Evolutionary conservation across 2,113 vertebrate species (phyloP), one percentile per base, ranked within the genome.

Genomic region (Acrocephalus arundinaceus): DNA sequence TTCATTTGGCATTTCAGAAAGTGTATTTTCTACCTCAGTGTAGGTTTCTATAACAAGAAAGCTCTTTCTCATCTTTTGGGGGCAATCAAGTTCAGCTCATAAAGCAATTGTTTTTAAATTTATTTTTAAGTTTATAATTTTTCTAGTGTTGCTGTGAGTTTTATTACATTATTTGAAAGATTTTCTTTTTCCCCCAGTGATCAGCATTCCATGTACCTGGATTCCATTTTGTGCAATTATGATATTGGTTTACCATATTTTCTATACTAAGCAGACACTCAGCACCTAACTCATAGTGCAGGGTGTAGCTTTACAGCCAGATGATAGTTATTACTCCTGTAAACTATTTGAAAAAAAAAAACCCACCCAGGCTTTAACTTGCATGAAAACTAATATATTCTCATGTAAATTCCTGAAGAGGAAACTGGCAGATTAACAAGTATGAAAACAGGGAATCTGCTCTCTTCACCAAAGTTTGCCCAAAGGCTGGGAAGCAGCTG

Each of bases 201-300:
- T 19, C 4, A 8, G 37, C 68, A 81, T 89, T 82, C 73, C 43
- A 6, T 71, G 25, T 89, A 43, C 92, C 68, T 91, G 76, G 39
- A 51, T 93, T 95, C 70, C 41, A 13, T 80, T 81, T 90, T 79
- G 43, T 92, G 71, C 59, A 52, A 16, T 93, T 95, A 89, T 67
- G n/a, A 35, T 92, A 74, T 25, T 76, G 41, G 43, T 62, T 89
- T 78, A 41, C 65, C 91, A 0, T 49, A 11, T 76, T 90, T 94
- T 96, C 78, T 61, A 88, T 82, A 80, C 78, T 78, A 78, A 87
- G 61, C 55, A 79, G 54, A 86, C 79, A 81, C 23, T 85, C 80
- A 55, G 59, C 33, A 72, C 87, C 51, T 85, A 90, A 67, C 57
- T 93, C 5, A 6, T 65, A 81, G 43, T 43, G 62, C 54, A 70